Conservation (phyloP, 1,140 invertebrate genomes). For the Grapholita molesta region DNA sequence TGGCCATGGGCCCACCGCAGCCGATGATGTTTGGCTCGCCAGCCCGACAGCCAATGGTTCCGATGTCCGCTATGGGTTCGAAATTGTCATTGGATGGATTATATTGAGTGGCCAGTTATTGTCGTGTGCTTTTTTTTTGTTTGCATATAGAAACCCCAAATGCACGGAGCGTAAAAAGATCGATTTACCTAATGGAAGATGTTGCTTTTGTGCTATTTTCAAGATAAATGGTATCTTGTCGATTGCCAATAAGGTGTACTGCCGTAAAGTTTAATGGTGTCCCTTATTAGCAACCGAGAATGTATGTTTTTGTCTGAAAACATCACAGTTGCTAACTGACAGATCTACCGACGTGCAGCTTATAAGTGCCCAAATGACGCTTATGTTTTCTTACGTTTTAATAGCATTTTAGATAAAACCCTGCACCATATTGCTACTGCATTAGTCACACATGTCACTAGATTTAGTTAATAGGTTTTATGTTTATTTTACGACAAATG, state of each 20-base stretch:
- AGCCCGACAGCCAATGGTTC: slow-evolving; percentile 79
- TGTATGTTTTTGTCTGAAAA: background rate
- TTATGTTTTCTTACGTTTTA: background rate
- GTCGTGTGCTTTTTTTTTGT: slow-evolving; percentile 32
- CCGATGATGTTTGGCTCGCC: slow-evolving; percentile 80
- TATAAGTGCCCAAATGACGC: background rate
- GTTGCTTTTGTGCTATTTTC: background rate
- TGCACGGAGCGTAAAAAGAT: background rate
- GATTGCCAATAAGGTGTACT: background rate
- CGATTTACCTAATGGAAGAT: background rate
- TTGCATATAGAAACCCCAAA: slow-evolving; percentile 7
- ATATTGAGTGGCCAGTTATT: slow-evolving; percentile 32
- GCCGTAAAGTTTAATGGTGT: no score
- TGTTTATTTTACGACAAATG: background rate
- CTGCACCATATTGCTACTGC: background rate
- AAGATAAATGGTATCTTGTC: background rate
- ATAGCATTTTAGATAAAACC: background rate
- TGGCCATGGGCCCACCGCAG: slow-evolving; percentile 52
- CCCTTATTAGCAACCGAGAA: background rate
- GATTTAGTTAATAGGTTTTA: background rate
- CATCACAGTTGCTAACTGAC: background rate
- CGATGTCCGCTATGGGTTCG: slow-evolving; percentile 74
- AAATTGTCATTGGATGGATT: slow-evolving; percentile 45
- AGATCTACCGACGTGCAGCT: background rate
- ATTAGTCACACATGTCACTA: background rate